Evolutionary conservation across 1,140 invertebrate species (phyloP), one percentile per base, ranked within the genome.

Genomic region (Lasaia peninsularis): DNA sequence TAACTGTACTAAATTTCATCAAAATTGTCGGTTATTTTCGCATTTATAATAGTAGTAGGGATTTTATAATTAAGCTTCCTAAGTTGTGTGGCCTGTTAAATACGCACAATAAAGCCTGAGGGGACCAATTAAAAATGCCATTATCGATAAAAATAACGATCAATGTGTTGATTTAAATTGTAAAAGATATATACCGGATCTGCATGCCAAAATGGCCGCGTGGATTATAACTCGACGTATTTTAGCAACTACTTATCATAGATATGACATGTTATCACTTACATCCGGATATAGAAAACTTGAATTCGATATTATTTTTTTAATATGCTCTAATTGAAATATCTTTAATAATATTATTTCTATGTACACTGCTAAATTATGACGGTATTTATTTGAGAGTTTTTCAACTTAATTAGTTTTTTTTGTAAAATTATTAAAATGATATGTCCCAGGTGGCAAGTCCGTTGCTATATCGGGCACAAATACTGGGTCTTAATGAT

Each of bases 141-240:
- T 72, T 71, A 70, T 67, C 63, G 63, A 73, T 9, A 60, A 67
- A 70, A 72, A 68, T 74, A 74, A 72, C 53, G 64, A 71, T 64
- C 66, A 52, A 60, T 57, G 66, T 71, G 71, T 75, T 73, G 67
- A 80, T 80, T 79, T 79, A 73, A 79, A 83, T 80, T 80, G 76
- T 75, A 74, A 79, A 72, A 60, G 52, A 73, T 62, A 32, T 58
- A 44, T 59, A 63, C 71, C 62, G 58, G 66, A 64, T 62, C 37
- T 40, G 37, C 37, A 16, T 18, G 37, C 37, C 37, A 8, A 40
- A 40, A 40, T 16, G 34, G 3, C 5, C 37, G 16, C 37, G 37
- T 10, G 37, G 37, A 16, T 18, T 34, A 28, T 6, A 4, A 28
- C 24, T 28, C n/a, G 34, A 35, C 5, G 3, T 14, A 14, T 35